Base-by-base conservation (phyloP, 2,113 vertebrate species). In the Osmerus mordax region DNA sequence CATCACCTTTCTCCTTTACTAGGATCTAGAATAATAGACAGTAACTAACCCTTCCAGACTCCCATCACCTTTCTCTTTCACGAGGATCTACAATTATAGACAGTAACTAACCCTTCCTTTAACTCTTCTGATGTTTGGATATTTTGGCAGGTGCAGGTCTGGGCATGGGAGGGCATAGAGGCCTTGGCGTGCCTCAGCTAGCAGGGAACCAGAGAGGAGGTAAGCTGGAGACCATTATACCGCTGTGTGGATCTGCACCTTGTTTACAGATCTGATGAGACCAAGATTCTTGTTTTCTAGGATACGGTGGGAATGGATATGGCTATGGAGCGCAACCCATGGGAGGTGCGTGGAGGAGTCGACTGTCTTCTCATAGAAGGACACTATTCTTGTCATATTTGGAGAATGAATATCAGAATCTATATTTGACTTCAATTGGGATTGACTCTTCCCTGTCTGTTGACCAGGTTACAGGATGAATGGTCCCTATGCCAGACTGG, bases 171-270 rank as follows among this genome's bases (percentile, higher is more conserved):
- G 28, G 69, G 14, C 75, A 71, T 65, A 75, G 68, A 79, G 80
- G 82, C 55, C 18, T 78, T 21, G 84, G 78, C 41, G 81, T 73
- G 16, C 85, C 87, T 47, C 88, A 85, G 63, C 72, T 80, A 9
- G 58, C 83, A 4, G 77, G 72, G 32, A 87, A 86, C 53, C 83
- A 80, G 15, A 78, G 65, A 51, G 74, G 74, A 52, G 70, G 88
- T 89, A 53, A 69, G 73, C 61, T 28, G 51, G 47, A 16, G 15
- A 16, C 3, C 54, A 16, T 12, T 1, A 9, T 19, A 36, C 6
- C 19, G 36, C 13, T 12, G 11, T 25, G 56, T 11, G 65, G 4
- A 12, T 25, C 12, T 52, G 6, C 4, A 9, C 0, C 3, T 14
- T 15, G 32, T 28, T 16, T 3, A 59, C 28, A 70, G 53, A 11